Evolutionary conservation across 1,140 invertebrate species (phyloP).

Genomic region (Drosophila lacteicornis): DNA sequence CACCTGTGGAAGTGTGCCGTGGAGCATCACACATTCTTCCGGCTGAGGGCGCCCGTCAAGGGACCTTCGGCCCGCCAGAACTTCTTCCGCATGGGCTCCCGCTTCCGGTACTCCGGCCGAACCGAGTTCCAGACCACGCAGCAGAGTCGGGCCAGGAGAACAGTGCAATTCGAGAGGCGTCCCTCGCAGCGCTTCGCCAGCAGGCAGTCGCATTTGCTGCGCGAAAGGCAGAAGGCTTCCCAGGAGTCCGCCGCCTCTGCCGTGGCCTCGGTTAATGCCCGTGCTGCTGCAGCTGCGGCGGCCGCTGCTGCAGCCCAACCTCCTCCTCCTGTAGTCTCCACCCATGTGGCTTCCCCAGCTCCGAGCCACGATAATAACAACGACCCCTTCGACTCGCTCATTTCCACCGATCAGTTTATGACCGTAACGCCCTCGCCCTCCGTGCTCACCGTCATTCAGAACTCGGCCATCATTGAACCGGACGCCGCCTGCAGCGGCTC

Average conservation of each 20-base stretch:
- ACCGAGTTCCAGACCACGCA: slow-evolving; percentile 98
- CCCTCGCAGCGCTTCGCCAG: slow-evolving; percentile 98
- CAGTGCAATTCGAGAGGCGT: slow-evolving; percentile 97
- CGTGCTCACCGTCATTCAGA: slow-evolving; percentile 82
- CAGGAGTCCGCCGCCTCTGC: slow-evolving; percentile 85
- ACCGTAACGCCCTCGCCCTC: slow-evolving; percentile 80
- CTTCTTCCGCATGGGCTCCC: slow-evolving; percentile 98
- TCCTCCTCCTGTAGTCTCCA: slow-evolving; percentile 26
- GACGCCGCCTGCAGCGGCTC: slow-evolving; percentile 73
- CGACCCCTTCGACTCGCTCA: slow-evolving; percentile 75
- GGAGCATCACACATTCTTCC: slow-evolving; percentile 99
- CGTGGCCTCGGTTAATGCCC: slow-evolving; percentile 71
- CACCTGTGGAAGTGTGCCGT: slow-evolving; percentile 99
- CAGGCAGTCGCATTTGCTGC: slow-evolving; percentile 92
- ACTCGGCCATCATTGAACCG: slow-evolving; percentile 75
- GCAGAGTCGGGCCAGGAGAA: slow-evolving; percentile 93
- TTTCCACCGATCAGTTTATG: slow-evolving; percentile 66
- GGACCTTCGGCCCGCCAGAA: slow-evolving; percentile 95
- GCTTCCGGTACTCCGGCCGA: slow-evolving; percentile 96
- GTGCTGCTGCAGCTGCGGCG: slow-evolving; percentile 69
- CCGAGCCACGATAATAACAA: slow-evolving; percentile 75
- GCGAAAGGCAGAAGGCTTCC: slow-evolving; percentile 89
- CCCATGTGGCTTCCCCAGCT: slow-evolving; percentile 24
- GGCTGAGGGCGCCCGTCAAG: slow-evolving; percentile 95
- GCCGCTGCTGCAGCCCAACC: slow-evolving; percentile 76